phyloP scores from a whole-genome alignment of 2,888 invertebrate genomes.

The Lathronympha strigana region DNA sequence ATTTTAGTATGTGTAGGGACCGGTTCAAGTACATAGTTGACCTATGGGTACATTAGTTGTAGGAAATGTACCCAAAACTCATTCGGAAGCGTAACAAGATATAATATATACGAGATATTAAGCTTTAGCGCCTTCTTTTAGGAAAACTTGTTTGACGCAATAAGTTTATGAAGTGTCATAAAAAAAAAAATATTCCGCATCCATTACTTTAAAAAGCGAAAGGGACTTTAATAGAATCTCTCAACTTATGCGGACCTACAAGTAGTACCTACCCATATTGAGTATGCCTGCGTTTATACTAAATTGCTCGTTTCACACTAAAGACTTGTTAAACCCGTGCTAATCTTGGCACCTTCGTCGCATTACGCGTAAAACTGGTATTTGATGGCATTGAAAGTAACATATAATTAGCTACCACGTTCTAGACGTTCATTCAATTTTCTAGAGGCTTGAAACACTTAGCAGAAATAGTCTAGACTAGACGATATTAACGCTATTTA shows the following conservation, averaged over 20 bases:
- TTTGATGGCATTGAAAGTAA: slow-evolving; percentile 27
- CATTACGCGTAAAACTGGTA: slow-evolving; percentile 18
- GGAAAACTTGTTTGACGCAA: too few relatives aligned
- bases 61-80: too few relatives aligned
- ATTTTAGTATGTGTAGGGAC: too few relatives aligned
- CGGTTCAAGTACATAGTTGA: too few relatives aligned
- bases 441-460: slow-evolving; percentile 26
- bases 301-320: slow-evolving; percentile 11
- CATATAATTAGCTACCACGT: slow-evolving; percentile 22
- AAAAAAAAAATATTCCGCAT: too few relatives aligned
- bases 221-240: not conserved
- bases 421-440: slow-evolving; percentile 33
- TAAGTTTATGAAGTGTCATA: too few relatives aligned
- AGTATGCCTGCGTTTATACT: slow-evolving; percentile 1
- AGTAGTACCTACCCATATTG: slow-evolving; percentile 1
- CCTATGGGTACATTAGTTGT: too few relatives aligned
- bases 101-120: too few relatives aligned
- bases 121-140: too few relatives aligned
- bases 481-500: slow-evolving; percentile 26
- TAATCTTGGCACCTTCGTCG: slow-evolving; percentile 25
- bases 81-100: too few relatives aligned
- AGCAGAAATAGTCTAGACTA: slow-evolving; percentile 25
- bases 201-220: not conserved
- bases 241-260: not conserved
- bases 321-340: slow-evolving; percentile 14